Evolutionary conservation across 1,140 invertebrate genomes (phyloP).

Genomic region (Pseudobourletiella spinata): DNA sequence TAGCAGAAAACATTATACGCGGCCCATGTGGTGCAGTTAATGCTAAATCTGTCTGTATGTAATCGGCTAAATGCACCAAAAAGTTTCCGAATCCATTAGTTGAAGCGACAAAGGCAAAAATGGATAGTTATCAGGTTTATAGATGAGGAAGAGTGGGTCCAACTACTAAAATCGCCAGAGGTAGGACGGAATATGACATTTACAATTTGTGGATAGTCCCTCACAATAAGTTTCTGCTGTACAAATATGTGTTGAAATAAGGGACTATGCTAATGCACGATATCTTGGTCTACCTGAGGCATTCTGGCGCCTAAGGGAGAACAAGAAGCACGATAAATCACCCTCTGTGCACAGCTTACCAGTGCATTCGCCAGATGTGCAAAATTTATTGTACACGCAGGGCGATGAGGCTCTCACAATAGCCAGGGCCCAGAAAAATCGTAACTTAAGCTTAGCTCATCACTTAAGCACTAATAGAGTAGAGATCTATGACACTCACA

Average conservation of each 20-base stretch:
- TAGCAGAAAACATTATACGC: conserved; percentile 15
- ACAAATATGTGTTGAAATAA: conserved; percentile 41
- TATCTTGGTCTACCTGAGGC: conserved; percentile 39
- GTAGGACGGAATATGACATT: conserved; percentile 22
- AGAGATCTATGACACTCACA: no score
- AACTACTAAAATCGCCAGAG: background rate
- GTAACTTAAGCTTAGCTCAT: no score
- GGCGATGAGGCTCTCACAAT: conserved; percentile 27
- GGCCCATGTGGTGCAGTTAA: conserved; percentile 20
- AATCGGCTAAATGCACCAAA: conserved; percentile 39
- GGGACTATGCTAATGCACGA: conserved; percentile 24
- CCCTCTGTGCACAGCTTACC: conserved; percentile 41
- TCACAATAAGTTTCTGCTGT: conserved; percentile 45
- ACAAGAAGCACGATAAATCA: conserved; percentile 30
- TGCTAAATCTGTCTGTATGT: conserved; percentile 27
- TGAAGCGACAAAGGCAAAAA: conserved; percentile 36
- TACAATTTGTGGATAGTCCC: conserved; percentile 48
- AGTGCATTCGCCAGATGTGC: conserved; percentile 45
- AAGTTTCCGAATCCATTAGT: conserved; percentile 32
- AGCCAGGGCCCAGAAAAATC: conserved; percentile 15
- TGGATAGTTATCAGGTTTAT: conserved; percentile 41
- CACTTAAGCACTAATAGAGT: no score
- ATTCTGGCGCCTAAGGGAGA: conserved; percentile 36
- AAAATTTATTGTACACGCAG: conserved; percentile 37
- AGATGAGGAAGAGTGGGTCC: conserved; percentile 12